Base-by-base conservation (phyloP, 2,888 invertebrate species). In the Onchidella celtica region DNA sequence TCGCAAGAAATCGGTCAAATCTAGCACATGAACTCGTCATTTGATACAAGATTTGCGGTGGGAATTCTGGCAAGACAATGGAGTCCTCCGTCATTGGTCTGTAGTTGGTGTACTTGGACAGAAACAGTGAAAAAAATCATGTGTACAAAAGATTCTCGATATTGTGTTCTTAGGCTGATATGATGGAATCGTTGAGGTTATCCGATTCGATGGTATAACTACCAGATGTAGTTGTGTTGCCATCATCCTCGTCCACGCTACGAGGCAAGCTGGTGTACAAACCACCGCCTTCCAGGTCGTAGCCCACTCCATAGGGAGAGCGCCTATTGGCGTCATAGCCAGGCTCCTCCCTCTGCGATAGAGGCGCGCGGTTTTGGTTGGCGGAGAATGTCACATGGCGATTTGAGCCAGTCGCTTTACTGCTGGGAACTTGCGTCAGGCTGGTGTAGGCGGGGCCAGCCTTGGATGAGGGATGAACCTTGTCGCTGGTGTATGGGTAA, bases 191-290 rank as follows among this genome's bases (percentile, higher is more conserved):
- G 29, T 80, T 77, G 40, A 75, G 81, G 69, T 85, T 84, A 36
- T 85, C 85, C 17, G 81, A 84, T 57, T 83, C 84, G 21, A 85
- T 83, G n/a, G 85, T 84, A 70, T 85, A 85, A 72, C 85, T 85
- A 1, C 85, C 85, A 14, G 85, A 85, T 0, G 85, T 85, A 4
- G 85, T 85, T 29, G 85, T 83, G 73, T 82, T 83, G 21, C 75
- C 82, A 66, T 84, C 84, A 29, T 85, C 85, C 17, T 83, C 83
- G 36, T 84, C 84, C 11, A 76, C 72, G 55, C 84, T 84, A 1
- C 80, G 69, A n/a, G 83, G 82, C 34, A 82, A 68, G 66, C 85
- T 85, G 69, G 74, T 57, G 74, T 74, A 80, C 0, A 80, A 40
- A 34, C 74, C 68, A 1, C 68, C 74, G 24, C n/a, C 3, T 29